phyloP scores from a whole-genome alignment of 2,113 vertebrate genomes.

The Emydura subglobosa region DNA sequence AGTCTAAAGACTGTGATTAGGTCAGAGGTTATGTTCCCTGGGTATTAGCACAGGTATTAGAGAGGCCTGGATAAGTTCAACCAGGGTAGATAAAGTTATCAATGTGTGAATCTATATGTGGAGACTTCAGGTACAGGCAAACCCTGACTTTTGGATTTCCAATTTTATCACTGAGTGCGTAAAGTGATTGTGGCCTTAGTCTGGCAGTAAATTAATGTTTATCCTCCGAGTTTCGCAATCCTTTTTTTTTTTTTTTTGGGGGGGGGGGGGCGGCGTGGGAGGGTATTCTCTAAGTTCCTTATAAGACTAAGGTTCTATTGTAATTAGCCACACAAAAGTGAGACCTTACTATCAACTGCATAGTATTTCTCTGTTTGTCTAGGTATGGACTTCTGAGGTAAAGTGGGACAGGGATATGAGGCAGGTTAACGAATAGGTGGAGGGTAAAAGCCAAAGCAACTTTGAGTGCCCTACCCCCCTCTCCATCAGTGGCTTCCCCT shows the following conservation, averaged over 20 bases:
- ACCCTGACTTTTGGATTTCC: neutral
- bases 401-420: accelerated
- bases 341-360: neutral
- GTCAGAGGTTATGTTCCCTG: conserved; percentile 17
- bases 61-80: neutral
- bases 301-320: neutral
- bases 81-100: neutral
- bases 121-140: accelerated
- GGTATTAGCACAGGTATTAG: neutral
- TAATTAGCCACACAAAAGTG: neutral
- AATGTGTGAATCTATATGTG: neutral
- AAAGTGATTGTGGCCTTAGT: neutral
- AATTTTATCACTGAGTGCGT: neutral
- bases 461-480: neutral
- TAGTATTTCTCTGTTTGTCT: neutral
- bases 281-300: neutral
- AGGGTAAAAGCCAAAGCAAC: neutral
- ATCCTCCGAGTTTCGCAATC: neutral
- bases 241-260: neutral
- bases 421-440: neutral
- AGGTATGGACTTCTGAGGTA: neutral
- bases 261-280: no score
- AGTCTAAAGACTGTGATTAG: neutral
- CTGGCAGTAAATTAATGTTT: neutral
- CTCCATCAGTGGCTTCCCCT: neutral